These are phyloP conservation scores for Pandion haliaetus DNA, from an alignment of 2,113 vertebrate species.

Conservation along the genomic window DNA sequence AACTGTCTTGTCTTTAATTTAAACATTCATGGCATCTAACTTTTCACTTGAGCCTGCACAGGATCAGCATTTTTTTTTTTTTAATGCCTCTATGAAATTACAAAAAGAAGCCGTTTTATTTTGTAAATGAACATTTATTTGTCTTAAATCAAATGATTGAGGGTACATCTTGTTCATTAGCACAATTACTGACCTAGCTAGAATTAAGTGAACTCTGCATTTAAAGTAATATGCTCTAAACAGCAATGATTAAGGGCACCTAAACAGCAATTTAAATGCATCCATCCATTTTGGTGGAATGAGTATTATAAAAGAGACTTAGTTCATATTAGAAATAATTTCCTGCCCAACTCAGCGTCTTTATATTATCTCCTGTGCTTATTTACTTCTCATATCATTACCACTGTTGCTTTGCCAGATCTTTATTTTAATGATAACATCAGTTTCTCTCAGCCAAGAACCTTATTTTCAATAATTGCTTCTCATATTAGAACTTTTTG, in stretches of 20 bases:
- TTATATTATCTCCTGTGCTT: not conserved
- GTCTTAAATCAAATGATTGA: not conserved
- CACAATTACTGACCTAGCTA: slow-evolving; percentile 14
- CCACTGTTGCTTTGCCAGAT: not conserved
- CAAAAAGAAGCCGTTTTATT: not conserved
- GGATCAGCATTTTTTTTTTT: not conserved
- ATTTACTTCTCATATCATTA: slow-evolving; percentile 15
- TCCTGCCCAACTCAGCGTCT: slow-evolving; percentile 11
- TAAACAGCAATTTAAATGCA: slow-evolving; percentile 49
- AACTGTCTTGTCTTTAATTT: slow-evolving; percentile 14
- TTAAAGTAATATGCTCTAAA: slow-evolving; percentile 9
- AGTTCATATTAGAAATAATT: slow-evolving; percentile 23
- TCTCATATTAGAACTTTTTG: not conserved
- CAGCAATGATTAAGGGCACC: not conserved
- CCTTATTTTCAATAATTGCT: slow-evolving; percentile 6
- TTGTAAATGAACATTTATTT: slow-evolving; percentile 6
- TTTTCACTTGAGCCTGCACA: not conserved
- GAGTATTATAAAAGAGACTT: not conserved
- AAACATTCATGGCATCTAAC: not conserved
- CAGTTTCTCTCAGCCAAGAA: not conserved
- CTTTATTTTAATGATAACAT: slow-evolving; percentile 5
- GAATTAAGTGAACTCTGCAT: slow-evolving; percentile 30
- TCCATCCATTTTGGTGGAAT: slow-evolving; percentile 32
- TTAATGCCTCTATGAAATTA: not conserved
- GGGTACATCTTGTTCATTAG: slow-evolving; percentile 39